Evolutionary conservation across 2,888 invertebrate species (phyloP), one percentile per base, ranked within the genome.

Genomic region (Mystacides longicornis): DNA sequence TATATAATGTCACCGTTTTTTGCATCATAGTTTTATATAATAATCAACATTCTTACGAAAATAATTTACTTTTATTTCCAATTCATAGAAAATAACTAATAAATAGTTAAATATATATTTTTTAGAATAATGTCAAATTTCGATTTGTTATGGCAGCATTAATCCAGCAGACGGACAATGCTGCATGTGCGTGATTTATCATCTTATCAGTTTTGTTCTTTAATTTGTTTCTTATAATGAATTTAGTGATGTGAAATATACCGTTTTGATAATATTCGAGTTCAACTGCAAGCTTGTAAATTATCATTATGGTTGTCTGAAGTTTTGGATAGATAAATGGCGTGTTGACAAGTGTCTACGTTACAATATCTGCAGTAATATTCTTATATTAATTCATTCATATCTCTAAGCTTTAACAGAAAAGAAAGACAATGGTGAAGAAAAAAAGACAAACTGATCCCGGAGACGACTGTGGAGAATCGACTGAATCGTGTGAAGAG

Each of bases 401-500:
- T 37, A 37, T 37, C 37, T 37, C 11, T 7, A 27, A 27, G 5
- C 5, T 27, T 7, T 11, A 27, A 27, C 27, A 27, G n/a, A 37
- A 16, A n/a, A 37, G 27, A 37, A 27, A n/a, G 18, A 19, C 18
- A 45, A 87, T 87, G 87, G 84, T 81, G 56, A 87, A 85, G 73
- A 87, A 85, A 77, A 81, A 85, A 76, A 81, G 85, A 69, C 86
- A 87, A 68, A 78, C 78, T 62, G 85, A 85, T 64, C 82, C 80
- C 31, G 76, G 76, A 48, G 81, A 78, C 63, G 82, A 83, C 62
- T 76, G 75, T 52, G 81, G 81, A 65, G 83, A 81, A 62, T 86
- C 87, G 3, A 85, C 86, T 0, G 87, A 87, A 65, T 86, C 86
- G 18, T 82, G 82, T 62, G 86, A 86, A 61, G 87, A 87, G 68